Conservation (phyloP, 1,140 invertebrate genomes). For the Epicauta chinensis region DNA sequence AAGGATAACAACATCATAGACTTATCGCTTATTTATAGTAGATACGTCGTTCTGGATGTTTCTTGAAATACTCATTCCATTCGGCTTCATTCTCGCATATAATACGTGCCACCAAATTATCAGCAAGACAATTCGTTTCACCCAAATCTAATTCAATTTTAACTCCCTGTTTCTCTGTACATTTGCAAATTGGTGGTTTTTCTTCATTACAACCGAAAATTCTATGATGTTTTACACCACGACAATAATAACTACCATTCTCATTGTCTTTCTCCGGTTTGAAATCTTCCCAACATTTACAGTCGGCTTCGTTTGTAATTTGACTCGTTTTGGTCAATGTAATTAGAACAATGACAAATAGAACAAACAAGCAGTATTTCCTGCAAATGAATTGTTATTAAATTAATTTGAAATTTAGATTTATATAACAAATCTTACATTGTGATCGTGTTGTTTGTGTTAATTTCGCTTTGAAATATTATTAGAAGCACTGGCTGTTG, state of each 20-base stretch:
- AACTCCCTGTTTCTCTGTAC: constrained; percentile 11
- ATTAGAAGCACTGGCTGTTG: no score
- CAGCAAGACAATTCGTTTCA: constrained; percentile 15
- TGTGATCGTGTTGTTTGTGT: no score
- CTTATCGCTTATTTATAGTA: not conserved
- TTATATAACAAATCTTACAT: no score
- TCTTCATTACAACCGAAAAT: constrained; percentile 22
- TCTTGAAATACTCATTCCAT: constrained; percentile 12
- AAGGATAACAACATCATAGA: no score
- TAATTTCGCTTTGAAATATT: no score
- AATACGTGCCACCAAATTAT: not conserved
- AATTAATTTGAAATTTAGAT: no score
- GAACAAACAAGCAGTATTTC: no score
- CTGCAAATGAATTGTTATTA: no score
- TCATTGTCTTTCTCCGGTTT: constrained; percentile 8
- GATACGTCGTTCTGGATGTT: constrained; percentile 8
- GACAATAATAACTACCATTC: constrained; percentile 4
- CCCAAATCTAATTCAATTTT: constrained; percentile 19
- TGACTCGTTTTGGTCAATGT: no score
- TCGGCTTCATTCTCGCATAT: constrained; percentile 5
- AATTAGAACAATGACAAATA: no score
- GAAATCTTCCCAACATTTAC: constrained; percentile 25
- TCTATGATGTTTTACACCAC: constrained; percentile 18
- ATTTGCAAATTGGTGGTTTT: constrained; percentile 17
- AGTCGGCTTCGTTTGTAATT: not conserved